Evolutionary conservation across 2,888 invertebrate species (phyloP).

Genomic region (Syritta pipiens): DNA sequence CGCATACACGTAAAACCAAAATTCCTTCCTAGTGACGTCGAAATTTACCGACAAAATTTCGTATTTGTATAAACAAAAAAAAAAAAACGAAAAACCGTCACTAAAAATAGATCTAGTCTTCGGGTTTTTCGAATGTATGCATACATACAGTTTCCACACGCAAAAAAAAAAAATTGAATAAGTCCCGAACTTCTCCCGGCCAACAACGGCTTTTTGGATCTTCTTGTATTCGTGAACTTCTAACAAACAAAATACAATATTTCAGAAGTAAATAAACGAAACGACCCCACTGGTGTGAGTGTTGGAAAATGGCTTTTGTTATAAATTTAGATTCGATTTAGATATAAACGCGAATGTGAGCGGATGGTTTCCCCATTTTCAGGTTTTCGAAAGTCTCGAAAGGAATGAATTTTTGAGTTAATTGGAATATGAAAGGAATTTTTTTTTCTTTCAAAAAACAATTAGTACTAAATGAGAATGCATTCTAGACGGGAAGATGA

Average conservation of each 20-base stretch:
- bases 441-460: not conserved
- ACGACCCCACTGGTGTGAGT: not conserved
- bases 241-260: conserved; percentile 73
- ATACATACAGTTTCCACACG: conserved; percentile 27
- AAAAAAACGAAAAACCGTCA: too few species aligned
- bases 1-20: not conserved
- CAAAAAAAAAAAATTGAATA: conserved; percentile 22
- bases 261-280: conserved; percentile 10
- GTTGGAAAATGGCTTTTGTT: conserved; percentile 75
- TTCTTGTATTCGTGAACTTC: conserved; percentile 75
- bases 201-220: too few species aligned
- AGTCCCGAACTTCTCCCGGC: too few species aligned
- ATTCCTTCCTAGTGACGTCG: conserved; percentile 60
- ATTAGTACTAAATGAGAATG: too few species aligned
- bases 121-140: conserved; percentile 29
- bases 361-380: conserved; percentile 45
- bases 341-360: conserved; percentile 57
- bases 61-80: conserved; percentile 44
- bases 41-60: conserved; percentile 33
- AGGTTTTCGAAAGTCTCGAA: conserved; percentile 26
- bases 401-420: conserved; percentile 9
- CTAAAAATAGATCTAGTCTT: conserved; percentile 44
- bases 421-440: not conserved
- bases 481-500: too few species aligned
- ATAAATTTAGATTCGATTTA: conserved; percentile 75